Evolutionary conservation across 2,888 invertebrate species (phyloP).

Genomic region (Leuctra nigra): DNA sequence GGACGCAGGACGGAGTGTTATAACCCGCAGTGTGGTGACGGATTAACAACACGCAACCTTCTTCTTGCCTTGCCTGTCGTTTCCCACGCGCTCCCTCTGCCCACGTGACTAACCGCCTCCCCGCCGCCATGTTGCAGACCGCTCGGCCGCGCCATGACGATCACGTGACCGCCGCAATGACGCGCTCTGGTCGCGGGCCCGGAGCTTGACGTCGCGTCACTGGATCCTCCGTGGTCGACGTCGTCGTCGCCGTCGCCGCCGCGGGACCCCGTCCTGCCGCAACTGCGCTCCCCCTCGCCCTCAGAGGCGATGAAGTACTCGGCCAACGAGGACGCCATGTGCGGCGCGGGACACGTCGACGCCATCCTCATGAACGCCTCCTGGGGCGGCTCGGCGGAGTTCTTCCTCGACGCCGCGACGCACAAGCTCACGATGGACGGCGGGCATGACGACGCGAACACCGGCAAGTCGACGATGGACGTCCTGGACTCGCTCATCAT

Average conservation of each 20-base stretch:
- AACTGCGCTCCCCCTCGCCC: constrained; percentile 11
- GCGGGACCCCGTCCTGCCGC: constrained; percentile 7
- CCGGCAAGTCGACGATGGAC: constrained; percentile 51
- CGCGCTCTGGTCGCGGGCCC: constrained; percentile 26
- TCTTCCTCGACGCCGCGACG: constrained; percentile 37
- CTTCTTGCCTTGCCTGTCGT: background rate
- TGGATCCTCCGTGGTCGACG: constrained; percentile 29
- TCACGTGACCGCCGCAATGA: constrained; percentile 19
- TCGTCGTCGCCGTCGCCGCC: constrained; percentile 33
- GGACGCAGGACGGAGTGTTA: no score
- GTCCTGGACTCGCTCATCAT: constrained; percentile 62
- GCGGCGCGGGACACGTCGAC: constrained; percentile 45
- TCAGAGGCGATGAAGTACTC: constrained; percentile 34
- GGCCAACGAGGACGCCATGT: constrained; percentile 34
- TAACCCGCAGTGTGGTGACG: no score
- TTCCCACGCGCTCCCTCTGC: background rate
- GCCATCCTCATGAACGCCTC: constrained; percentile 64
- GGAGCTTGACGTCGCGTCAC: constrained; percentile 23
- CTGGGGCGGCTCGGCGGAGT: constrained; percentile 51
- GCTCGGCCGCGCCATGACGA: background rate
- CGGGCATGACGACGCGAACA: constrained; percentile 34
- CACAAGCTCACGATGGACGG: constrained; percentile 36
- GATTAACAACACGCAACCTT: no score
- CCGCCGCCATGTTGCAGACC: background rate
- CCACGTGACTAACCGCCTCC: background rate